Conservation (phyloP, 2,797 vertebrate species). For the Cyprinella venusta region DNA sequence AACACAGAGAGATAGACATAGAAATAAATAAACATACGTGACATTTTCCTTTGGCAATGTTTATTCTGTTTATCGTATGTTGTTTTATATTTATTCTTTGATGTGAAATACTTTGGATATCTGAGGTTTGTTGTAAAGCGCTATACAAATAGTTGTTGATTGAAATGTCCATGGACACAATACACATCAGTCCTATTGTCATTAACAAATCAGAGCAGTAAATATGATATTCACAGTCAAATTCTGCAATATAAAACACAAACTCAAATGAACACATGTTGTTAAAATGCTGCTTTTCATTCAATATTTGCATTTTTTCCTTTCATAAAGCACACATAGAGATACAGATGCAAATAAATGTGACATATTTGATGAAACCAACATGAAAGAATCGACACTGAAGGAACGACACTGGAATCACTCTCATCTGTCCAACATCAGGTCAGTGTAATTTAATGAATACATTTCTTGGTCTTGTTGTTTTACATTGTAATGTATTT, state of each 20-base stretch:
- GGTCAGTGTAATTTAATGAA: background rate
- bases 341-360: background rate
- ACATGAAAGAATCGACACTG: background rate
- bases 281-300: background rate
- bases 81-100: too few species aligned
- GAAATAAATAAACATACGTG: too few species aligned
- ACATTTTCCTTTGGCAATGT: too few species aligned
- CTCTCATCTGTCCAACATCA: background rate
- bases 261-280: background rate
- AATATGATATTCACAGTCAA: background rate
- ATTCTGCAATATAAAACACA: background rate
- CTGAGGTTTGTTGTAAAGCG: too few species aligned
- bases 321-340: constrained; percentile 7
- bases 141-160: too few species aligned
- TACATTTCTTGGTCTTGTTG: background rate
- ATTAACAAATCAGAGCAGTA: background rate
- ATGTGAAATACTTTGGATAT: too few species aligned
- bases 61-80: too few species aligned
- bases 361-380: background rate
- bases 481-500: background rate
- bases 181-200: background rate
- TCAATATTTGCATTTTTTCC: constrained; percentile 7
- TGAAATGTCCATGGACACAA: background rate
- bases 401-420: background rate
- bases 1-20: too few species aligned